Evolutionary conservation across 2,113 vertebrate species (phyloP).

Genomic region (Leucopsar rothschildi): DNA sequence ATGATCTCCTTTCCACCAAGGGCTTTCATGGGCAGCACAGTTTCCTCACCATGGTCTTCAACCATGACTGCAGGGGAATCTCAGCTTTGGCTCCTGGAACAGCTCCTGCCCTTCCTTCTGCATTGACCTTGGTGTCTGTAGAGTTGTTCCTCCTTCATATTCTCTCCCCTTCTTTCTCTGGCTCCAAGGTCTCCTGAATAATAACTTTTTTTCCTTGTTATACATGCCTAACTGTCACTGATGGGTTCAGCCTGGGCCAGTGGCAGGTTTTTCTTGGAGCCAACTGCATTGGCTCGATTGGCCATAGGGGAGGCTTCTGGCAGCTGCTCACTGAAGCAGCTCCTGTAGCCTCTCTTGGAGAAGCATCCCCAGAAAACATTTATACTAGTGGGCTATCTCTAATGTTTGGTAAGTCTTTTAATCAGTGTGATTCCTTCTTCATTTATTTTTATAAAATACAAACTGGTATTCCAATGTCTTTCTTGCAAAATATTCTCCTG

Average conservation of each 20-base stretch:
- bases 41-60: background rate
- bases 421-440: background rate
- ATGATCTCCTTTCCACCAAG: background rate
- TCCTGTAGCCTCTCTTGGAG: background rate
- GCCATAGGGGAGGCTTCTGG: background rate
- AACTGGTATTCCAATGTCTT: background rate
- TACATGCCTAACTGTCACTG: background rate
- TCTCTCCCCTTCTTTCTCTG: background rate
- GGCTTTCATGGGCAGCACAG: background rate
- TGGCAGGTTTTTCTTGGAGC: background rate
- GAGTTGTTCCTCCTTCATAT: background rate
- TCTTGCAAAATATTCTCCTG: background rate
- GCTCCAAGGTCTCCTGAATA: background rate
- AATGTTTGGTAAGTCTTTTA: background rate
- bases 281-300: accelerated
- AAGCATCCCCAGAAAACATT: background rate
- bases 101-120: background rate
- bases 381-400: background rate
- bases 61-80: background rate
- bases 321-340: background rate
- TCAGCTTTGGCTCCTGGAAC: background rate
- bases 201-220: background rate
- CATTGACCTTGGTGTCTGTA: background rate
- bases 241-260: background rate
- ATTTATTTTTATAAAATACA: background rate